Base-by-base conservation (phyloP, 2,113 vertebrate genomes). In the Anolis sagrei region DNA sequence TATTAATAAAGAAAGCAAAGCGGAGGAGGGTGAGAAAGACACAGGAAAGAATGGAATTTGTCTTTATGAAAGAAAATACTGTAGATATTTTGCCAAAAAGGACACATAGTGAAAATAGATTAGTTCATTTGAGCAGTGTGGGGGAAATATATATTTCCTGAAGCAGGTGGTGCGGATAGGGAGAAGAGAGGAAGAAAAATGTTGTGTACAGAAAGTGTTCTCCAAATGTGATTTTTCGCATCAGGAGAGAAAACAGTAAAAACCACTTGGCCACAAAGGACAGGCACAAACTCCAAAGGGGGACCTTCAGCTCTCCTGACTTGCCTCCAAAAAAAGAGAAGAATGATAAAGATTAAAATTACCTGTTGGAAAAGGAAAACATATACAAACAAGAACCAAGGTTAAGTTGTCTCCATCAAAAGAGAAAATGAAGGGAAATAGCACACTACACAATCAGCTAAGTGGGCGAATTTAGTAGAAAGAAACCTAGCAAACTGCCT, bases 91-190 rank as follows among this genome's bases (percentile, higher is more conserved):
- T 95, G 92, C 96, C 95, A 96, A 96, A 96, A 95, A 95, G 82
- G 95, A 96, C 95, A 96, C 91, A 96, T 94, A 96, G 96, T 96
- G 96, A 96, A 96, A 97, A 97, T 94, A 95, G 95, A 97, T 97
- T 96, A 95, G 95, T 96, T 96, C 95, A 96, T 96, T 96, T 96
- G 93, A 96, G 88, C 92, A 92, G 89, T 95, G 88, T 95, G 94
- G 92, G 92, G 93, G 94, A 96, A 96, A 96, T 95, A 96, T 94
- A 95, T 96, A 94, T 96, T 96, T 97, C 95, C 94, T 32, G 87
- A 95, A 96, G 96, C 96, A 96, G 95, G 95, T 96, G 94, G 93
- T 94, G 91, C 8, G 90, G 95, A 94, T 93, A 94, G 96, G 94
- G 92, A 94, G 93, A 73, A 34, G 91, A 93, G 93, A 95, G 91